Evolutionary conservation across 1,140 invertebrate genomes (phyloP).

Genomic region (Delia radicum): DNA sequence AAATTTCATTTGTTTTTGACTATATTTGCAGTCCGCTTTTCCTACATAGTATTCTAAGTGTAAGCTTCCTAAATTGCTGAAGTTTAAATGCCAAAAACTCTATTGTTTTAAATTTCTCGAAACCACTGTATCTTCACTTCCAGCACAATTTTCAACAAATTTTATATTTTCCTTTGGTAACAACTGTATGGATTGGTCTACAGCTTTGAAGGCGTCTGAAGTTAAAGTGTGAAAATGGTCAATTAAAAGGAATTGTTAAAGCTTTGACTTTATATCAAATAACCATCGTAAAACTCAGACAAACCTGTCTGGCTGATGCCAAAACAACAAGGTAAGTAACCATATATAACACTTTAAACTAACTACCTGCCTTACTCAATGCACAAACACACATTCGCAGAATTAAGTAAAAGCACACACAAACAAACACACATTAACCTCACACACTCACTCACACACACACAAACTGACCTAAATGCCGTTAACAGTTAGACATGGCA

Average conservation of each 20-base stretch:
- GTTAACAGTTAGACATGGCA: not conserved
- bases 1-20: too few relatives aligned
- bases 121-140: not conserved
- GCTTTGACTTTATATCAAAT: not conserved
- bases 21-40: too few relatives aligned
- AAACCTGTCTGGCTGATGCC: not conserved
- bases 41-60: too few relatives aligned
- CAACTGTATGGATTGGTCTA: not conserved
- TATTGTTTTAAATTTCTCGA: too few relatives aligned
- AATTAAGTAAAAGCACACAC: not conserved
- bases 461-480: not conserved
- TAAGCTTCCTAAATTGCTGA: too few relatives aligned
- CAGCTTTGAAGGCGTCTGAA: not conserved
- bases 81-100: too few relatives aligned
- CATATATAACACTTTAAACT: not conserved
- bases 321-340: not conserved
- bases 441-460: not conserved
- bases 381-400: not conserved
- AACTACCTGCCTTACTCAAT: not conserved
- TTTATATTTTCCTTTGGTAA: not conserved
- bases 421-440: not conserved
- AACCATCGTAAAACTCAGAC: not conserved
- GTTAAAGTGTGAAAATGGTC: conserved; percentile 9
- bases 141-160: not conserved
- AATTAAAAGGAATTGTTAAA: conserved; percentile 14